phyloP scores from a whole-genome alignment of 2,888 invertebrate species.

The Ischnura elegans region DNA sequence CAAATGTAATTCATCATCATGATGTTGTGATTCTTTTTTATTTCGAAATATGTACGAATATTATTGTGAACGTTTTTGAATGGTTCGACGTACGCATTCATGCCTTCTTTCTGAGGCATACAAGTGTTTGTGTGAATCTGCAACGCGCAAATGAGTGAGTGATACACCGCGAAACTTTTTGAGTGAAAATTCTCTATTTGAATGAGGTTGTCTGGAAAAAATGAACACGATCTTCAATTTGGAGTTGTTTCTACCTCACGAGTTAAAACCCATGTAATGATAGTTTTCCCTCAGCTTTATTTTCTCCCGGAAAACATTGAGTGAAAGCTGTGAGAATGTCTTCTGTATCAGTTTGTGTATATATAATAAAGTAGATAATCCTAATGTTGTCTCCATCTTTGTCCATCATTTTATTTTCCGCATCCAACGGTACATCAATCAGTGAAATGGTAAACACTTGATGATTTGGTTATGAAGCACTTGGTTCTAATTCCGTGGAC shows the following conservation, averaged over 20 bases:
- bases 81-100: constrained; percentile 47
- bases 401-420: too few relatives aligned
- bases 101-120: constrained; percentile 43
- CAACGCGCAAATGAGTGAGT: constrained; percentile 13
- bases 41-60: constrained; percentile 43
- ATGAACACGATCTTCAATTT: constrained; percentile 12
- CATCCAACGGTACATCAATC: too few relatives aligned
- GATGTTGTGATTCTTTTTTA: constrained; percentile 57
- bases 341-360: constrained; percentile 64
- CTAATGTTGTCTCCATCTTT: not conserved
- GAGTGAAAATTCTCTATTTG: not conserved
- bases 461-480: too few relatives aligned
- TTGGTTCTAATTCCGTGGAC: too few relatives aligned
- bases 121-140: constrained; percentile 41
- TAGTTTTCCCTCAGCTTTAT: not conserved
- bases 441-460: too few relatives aligned
- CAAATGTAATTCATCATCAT: constrained; percentile 38
- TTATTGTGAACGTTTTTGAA: constrained; percentile 58
- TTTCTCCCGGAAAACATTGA: not conserved
- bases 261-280: not conserved
- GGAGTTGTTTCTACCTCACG: constrained; percentile 49
- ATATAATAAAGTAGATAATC: constrained; percentile 54
- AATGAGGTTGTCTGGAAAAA: not conserved
- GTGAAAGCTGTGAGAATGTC: not conserved
- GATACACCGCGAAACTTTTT: not conserved